A percentile compares a stretch with the other conserved stretches of the same genome.
Evolutionary conservation across 2,113 vertebrate species (phyloP).

Genomic region (Polyodon spathula): DNA sequence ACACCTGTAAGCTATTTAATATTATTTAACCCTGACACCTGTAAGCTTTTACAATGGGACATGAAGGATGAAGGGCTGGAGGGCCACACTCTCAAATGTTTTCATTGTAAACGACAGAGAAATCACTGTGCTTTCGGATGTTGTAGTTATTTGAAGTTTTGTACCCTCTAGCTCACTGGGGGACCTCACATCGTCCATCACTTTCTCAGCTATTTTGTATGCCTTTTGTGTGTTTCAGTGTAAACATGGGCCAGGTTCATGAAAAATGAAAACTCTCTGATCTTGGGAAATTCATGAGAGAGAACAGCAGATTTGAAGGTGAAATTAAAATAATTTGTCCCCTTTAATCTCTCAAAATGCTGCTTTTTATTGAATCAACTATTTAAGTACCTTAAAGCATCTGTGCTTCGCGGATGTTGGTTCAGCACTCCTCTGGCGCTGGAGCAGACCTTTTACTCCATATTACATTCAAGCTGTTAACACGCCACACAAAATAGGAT

Average conservation of each 20-base stretch:
- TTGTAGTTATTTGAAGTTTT: slow-evolving; percentile 76
- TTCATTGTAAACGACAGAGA: slow-evolving; percentile 84
- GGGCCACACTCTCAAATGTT: slow-evolving; percentile 72
- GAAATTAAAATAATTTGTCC: slow-evolving; percentile 30
- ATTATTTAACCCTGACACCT: slow-evolving; percentile 94
- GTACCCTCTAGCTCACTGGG: slow-evolving; percentile 66
- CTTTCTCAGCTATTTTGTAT: slow-evolving; percentile 36
- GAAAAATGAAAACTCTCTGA: slow-evolving; percentile 65
- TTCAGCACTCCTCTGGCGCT: not conserved
- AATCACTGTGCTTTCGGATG: slow-evolving; percentile 77
- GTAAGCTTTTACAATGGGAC: too few species aligned
- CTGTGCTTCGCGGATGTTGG: not conserved
- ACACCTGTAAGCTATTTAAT: slow-evolving; percentile 98
- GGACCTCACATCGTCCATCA: slow-evolving; percentile 62
- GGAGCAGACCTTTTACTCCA: slow-evolving; percentile 1
- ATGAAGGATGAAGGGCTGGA: slow-evolving; percentile 62
- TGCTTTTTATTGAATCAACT: slow-evolving; percentile 22
- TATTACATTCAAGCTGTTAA: slow-evolving; percentile 9
- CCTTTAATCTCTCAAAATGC: slow-evolving; percentile 38
- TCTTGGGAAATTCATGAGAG: slow-evolving; percentile 33
- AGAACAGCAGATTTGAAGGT: slow-evolving; percentile 29
- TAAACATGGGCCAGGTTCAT: slow-evolving; percentile 63
- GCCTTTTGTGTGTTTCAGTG: slow-evolving; percentile 58
- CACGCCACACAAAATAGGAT: slow-evolving; percentile 3
- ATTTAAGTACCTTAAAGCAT: not conserved